Conservation (phyloP, 1,140 invertebrate genomes). For the Drosophila pseudoobscura region DNA sequence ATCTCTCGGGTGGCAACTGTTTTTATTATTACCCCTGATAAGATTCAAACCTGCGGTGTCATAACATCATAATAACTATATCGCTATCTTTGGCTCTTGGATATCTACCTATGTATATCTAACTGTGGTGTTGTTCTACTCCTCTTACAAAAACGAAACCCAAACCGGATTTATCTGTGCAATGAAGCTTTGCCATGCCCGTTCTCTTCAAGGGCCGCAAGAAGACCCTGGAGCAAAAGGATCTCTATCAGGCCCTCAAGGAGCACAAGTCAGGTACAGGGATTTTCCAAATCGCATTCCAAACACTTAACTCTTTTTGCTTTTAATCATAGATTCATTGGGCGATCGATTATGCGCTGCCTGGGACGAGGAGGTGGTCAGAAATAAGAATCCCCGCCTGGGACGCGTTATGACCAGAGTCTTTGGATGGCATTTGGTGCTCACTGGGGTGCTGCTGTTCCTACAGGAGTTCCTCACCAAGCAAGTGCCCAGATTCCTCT, state of each 20-base stretch:
- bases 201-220: constrained; percentile 84
- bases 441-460: constrained; percentile 35
- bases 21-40: no score
- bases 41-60: no score
- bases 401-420: constrained; percentile 46
- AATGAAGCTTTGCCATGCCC: constrained; percentile 83
- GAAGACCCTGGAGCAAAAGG: constrained; percentile 84
- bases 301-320: neutral
- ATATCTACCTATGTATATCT: neutral
- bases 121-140: constrained; percentile 37
- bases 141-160: constrained; percentile 14
- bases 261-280: constrained; percentile 84
- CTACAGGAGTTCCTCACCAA: constrained; percentile 60
- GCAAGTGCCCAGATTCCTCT: constrained; percentile 13
- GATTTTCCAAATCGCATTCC: neutral
- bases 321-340: constrained; percentile 45
- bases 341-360: constrained; percentile 63
- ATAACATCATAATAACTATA: no score
- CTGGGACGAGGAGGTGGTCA: constrained; percentile 63
- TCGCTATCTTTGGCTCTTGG: no score
- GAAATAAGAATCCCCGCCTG: constrained; percentile 53
- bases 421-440: constrained; percentile 53
- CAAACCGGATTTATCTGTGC: neutral
- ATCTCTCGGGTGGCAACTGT: no score
- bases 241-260: constrained; percentile 85